Percentiles rank a stretch among this genome's conserved stretches.
These are phyloP conservation scores for Conger conger DNA, from an alignment of 2,113 vertebrate species.

Conservation along the genomic window DNA sequence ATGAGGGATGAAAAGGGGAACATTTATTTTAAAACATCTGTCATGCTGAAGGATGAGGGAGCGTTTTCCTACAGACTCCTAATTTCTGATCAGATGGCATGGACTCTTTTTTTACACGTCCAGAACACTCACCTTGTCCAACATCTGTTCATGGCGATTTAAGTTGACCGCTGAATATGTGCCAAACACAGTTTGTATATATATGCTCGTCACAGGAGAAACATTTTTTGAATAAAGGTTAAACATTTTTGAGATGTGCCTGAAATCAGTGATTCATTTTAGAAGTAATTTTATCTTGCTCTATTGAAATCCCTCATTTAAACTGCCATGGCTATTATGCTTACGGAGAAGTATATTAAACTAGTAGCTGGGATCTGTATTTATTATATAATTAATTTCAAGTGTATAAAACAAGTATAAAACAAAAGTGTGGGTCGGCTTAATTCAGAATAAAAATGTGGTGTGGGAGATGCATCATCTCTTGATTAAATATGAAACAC, in stretches of 20 bases:
- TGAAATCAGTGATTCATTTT: neutral
- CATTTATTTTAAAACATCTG: neutral
- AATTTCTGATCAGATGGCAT: conserved; percentile 46
- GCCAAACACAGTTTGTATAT: conserved; percentile 51
- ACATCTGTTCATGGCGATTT: conserved; percentile 45
- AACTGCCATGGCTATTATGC: too few species aligned
- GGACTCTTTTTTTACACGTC: conserved; percentile 25
- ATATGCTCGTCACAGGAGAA: conserved; percentile 49
- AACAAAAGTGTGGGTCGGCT: too few species aligned
- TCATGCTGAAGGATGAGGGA: conserved; percentile 61
- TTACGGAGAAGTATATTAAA: too few species aligned
- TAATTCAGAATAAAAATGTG: too few species aligned
- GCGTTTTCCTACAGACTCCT: conserved; percentile 65
- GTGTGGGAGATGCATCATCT: neutral
- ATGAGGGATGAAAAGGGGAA: neutral
- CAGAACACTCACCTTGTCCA: conserved; percentile 37
- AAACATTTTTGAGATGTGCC: conserved; percentile 40
- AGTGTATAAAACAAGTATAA: too few species aligned
- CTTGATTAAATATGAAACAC: neutral
- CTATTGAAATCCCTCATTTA: too few species aligned
- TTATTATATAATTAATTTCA: too few species aligned
- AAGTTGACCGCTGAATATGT: conserved; percentile 43
- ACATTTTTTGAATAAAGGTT: conserved; percentile 76
- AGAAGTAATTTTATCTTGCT: neutral
- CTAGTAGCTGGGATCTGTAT: too few species aligned